Base-by-base conservation (phyloP, 2,888 invertebrate genomes). In the Criorhina ranunculi region DNA sequence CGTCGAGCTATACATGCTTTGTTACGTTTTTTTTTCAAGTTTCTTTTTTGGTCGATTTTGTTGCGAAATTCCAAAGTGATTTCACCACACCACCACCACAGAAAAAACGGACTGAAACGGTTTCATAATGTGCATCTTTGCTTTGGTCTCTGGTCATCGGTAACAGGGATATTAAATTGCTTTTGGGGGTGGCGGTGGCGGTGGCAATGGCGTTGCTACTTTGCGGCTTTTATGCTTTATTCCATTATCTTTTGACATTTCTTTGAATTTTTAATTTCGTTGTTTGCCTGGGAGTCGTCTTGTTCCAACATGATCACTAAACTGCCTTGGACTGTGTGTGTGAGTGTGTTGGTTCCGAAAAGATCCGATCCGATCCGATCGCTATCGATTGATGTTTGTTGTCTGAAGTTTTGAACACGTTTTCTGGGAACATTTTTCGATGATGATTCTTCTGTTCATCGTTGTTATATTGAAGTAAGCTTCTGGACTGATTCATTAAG, bases 161-260 rank as follows among this genome's bases (percentile, higher is more conserved):
- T 24, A 44, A 29, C 37, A 19, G 42, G 73, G 55, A 57, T 73
- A 67, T 75, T 66, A 75, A 75, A 80, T 72, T 76, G 75, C 44
- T 79, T 33, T 33, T 55, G 42, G 79, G 73, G 78, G 82, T 80
- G 72, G 73, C 35, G 49, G 57, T 66, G 64, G 29, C 6, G 33
- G 31, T 40, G 75, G 31, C 67, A 49, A 24, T 9, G 44, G 51
- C 64, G 75, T 64, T 79, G 80, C 75, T 80, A 85, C 85, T 85
- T 85, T 85, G 85, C 85, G 85, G 85, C 85, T 85, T 80, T 85
- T 80, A 80, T 85, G 80, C 85, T 80, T 85, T 80, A 80, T 85
- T 85, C 85, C 75, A 85, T 85, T 85, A 85, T 80, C 80, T 85
- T 70, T 80, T 85, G 85, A 85, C 85, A 85, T 85, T 85, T 85